phyloP scores from a whole-genome alignment of 2,888 invertebrate genomes.

The Lasioglossum calceatum region DNA sequence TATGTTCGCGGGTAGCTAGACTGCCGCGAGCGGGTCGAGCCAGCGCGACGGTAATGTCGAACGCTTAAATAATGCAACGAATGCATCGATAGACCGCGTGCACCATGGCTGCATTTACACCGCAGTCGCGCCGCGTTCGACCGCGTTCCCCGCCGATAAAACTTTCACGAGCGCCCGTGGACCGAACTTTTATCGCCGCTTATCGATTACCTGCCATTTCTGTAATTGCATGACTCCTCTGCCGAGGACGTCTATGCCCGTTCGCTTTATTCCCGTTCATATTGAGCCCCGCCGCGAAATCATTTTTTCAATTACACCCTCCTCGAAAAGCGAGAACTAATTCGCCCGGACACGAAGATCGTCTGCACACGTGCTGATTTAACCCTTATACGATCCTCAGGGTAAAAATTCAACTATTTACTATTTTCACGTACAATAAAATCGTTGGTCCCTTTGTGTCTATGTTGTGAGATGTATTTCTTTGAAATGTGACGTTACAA shows the following conservation, averaged over 20 bases:
- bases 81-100: conserved; percentile 35
- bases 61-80: conserved; percentile 67
- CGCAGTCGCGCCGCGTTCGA: conserved; percentile 45
- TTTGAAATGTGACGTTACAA: too few relatives aligned
- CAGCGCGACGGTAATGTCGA: conserved; percentile 51
- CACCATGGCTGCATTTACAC: conserved; percentile 42
- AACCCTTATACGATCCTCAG: too few relatives aligned
- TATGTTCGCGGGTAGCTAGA: conserved; percentile 9
- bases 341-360: neutral
- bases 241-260: conserved; percentile 48
- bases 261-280: conserved; percentile 8
- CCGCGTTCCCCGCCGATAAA: conserved; percentile 58
- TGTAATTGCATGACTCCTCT: conserved; percentile 59
- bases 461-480: too few relatives aligned
- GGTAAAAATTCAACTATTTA: too few relatives aligned
- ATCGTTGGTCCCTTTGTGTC: too few relatives aligned
- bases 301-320: neutral
- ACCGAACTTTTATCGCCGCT: conserved; percentile 62
- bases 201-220: conserved; percentile 52
- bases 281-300: conserved; percentile 24
- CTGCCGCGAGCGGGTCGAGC: neutral
- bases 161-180: conserved; percentile 56
- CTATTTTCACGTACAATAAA: too few relatives aligned
- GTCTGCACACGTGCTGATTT: neutral
- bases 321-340: neutral